Conservation (phyloP, 2,113 vertebrate genomes). For the Trogon melanurus region DNA sequence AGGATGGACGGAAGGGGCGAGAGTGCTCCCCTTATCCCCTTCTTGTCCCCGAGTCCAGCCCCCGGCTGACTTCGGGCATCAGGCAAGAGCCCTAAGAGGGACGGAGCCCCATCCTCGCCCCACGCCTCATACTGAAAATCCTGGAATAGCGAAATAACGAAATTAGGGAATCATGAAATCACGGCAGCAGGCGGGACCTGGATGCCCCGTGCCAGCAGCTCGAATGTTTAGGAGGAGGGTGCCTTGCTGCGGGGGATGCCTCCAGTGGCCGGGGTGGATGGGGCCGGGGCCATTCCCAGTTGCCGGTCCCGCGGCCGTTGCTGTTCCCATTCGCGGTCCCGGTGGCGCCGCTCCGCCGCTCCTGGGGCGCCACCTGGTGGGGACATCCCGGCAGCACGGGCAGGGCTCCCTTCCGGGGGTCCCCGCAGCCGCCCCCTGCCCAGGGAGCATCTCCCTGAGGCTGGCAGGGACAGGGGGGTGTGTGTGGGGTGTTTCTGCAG, state of each 20-base stretch:
- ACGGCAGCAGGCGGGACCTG: background rate
- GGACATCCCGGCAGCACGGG: rapidly evolving
- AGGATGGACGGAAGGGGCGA: background rate
- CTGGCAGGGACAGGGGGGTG: no score
- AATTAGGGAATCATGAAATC: rapidly evolving
- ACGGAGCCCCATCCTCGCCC: no score
- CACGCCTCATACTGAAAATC: rapidly evolving
- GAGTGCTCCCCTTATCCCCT: no score
- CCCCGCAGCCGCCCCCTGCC: no score
- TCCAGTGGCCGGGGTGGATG: background rate
- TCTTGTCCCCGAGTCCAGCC: background rate
- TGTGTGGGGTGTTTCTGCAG: background rate
- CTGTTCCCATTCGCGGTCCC: background rate
- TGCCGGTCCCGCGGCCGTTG: no score
- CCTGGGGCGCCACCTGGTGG: constrained; percentile 76
- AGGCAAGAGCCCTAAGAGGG: background rate
- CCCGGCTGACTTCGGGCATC: background rate
- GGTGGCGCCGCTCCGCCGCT: background rate
- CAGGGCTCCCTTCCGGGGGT: rapidly evolving
- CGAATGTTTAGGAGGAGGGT: background rate
- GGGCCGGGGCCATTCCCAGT: no score
- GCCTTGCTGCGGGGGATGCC: background rate
- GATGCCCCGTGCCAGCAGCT: background rate
- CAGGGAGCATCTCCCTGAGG: rapidly evolving
- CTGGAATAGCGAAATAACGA: background rate